Base-by-base conservation (phyloP, 2,113 vertebrate genomes). In the Guaruba guarouba region DNA sequence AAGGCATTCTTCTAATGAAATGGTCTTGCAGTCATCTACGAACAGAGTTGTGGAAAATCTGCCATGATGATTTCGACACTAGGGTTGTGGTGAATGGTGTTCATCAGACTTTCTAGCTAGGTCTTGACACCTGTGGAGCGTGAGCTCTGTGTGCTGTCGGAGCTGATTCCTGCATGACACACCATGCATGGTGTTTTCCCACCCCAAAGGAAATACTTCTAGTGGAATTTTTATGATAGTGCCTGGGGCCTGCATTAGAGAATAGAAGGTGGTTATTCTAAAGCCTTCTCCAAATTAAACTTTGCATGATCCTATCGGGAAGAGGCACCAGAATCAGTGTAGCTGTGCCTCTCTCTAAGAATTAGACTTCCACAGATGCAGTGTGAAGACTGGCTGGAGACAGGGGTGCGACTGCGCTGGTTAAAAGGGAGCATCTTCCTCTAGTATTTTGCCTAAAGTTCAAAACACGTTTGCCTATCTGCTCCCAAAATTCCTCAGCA, bases 161-260 rank as follows among this genome's bases (percentile, higher is more conserved):
- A 92, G 76, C 69, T 0, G 5, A 51, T 78, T 86, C 82, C 82
- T 79, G 73, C 86, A 62, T 73, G 88, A 95, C 25, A 84, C 75
- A 73, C 86, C 82, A 57, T n/a, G 85, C 52, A 24, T 67, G 82
- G 80, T 94, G 91, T 67, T 95, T 95, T 95, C 92, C 94, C 91
- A 95, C 68, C 88, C 94, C 70, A 71, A 51, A 88, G 94, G 83
- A 94, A 90, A 64, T 92, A 93, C 77, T 96, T 92, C 68, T 48
- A 77, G 54, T 93, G 92, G 96, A 90, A 92, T 95, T 97, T 95
- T 90, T 94, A 74, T 95, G 67, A 76, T 62, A 35, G 27, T 67
- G 88, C 95, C 92, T 59, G 59, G 33, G 95, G 90, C 91, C 69
- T 37, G 41, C 64, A 52, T 77, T 64, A 43, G 75, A 86, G 86